phyloP scores from a whole-genome alignment of 2,888 invertebrate species.

The Troides aeacus region DNA sequence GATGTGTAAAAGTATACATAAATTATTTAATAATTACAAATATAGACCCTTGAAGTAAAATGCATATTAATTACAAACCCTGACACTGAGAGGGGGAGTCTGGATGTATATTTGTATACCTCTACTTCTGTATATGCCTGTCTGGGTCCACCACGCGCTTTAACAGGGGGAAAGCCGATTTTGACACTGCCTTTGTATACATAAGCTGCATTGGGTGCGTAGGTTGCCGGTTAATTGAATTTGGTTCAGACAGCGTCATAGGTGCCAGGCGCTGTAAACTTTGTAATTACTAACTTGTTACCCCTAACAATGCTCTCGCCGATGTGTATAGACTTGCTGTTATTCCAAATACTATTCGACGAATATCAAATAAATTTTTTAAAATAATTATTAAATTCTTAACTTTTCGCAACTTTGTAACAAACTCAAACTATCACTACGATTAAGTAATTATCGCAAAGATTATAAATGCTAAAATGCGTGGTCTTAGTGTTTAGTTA shows the following conservation, averaged over 20 bases:
- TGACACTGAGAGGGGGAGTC: neutral
- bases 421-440: neutral
- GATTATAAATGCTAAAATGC: neutral
- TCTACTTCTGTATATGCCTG: neutral
- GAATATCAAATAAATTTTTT: neutral
- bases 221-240: constrained; percentile 8
- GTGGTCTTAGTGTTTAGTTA: neutral
- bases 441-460: neutral
- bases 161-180: constrained; percentile 6
- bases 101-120: neutral
- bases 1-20: neutral
- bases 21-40: neutral
- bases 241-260: neutral
- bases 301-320: neutral
- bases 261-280: neutral
- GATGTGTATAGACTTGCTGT: neutral
- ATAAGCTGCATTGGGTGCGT: constrained; percentile 9
- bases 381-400: neutral
- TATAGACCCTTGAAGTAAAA: neutral
- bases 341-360: neutral
- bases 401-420: no score
- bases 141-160: constrained; percentile 9
- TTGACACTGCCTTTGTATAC: neutral
- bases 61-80: constrained; percentile 5
- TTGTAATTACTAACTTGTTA: constrained; percentile 6